Conservation (phyloP, 2,113 vertebrate genomes). For the Ctenodactylus gundi region DNA sequence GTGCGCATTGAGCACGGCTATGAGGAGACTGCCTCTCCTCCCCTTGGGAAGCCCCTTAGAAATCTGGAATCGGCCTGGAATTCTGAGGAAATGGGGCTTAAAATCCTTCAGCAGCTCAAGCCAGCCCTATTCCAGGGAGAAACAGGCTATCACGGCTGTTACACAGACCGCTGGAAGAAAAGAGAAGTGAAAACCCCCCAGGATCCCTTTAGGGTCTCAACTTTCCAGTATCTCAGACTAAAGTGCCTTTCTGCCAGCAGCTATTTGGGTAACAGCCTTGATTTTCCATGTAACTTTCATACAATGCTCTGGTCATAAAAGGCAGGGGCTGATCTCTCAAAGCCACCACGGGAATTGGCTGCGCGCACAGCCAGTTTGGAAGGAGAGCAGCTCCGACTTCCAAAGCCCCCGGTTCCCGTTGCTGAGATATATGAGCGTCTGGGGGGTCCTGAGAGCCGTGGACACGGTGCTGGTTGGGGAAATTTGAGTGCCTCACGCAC, state of each 20-base stretch:
- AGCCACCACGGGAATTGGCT: background rate
- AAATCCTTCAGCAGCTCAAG: background rate
- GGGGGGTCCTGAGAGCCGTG: background rate
- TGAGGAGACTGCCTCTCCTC: background rate
- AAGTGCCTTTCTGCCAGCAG: background rate
- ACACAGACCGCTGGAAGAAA: background rate
- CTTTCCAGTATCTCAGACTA: background rate
- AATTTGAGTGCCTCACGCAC: slow-evolving; percentile 31
- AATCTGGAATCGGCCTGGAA: background rate
- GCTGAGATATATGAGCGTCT: background rate
- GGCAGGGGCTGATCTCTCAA: background rate
- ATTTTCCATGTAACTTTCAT: background rate
- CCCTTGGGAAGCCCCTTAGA: background rate
- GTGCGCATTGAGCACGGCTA: too few species aligned
- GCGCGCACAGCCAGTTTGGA: background rate
- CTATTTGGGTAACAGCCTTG: background rate
- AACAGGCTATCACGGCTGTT: background rate
- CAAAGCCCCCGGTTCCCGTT: background rate
- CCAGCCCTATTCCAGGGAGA: background rate
- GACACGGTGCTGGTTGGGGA: slow-evolving; percentile 63
- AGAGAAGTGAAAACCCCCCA: background rate
- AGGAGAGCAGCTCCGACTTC: background rate
- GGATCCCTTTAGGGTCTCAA: background rate
- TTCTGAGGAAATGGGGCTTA: background rate
- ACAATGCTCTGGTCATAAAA: background rate